Percentiles rank a stretch among this genome's conserved stretches.
Evolutionary conservation across 2,888 invertebrate genomes (phyloP).

Genomic region (Noctua janthe): DNA sequence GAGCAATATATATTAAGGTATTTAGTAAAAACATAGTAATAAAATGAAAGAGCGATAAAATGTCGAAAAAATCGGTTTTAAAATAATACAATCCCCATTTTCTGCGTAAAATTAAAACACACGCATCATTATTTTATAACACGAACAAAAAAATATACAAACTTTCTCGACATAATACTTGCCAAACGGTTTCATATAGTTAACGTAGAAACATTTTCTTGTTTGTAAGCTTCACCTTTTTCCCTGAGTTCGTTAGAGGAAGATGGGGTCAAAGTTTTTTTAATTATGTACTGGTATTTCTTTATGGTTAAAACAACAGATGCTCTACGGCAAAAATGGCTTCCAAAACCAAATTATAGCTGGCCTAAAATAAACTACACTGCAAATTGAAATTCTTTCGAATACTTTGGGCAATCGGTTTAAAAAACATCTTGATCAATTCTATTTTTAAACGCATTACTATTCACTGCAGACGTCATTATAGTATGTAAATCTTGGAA

Average conservation of each 20-base stretch:
- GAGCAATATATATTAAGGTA: not conserved
- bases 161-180: constrained; percentile 4
- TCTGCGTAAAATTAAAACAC: not conserved
- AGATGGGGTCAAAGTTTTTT: not conserved
- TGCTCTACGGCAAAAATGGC: not conserved
- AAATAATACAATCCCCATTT: not conserved
- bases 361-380: not conserved
- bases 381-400: not conserved
- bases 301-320: not conserved
- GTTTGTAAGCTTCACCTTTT: constrained; percentile 12
- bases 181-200: constrained; percentile 2
- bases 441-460: constrained; percentile 43
- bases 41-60: not conserved
- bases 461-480: constrained; percentile 22
- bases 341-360: not conserved
- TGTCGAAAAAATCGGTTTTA: not conserved
- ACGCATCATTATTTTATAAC: not conserved
- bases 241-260: not conserved
- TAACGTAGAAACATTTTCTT: not conserved
- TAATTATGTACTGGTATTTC: not conserved
- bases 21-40: not conserved
- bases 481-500: constrained; percentile 30
- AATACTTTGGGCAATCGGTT: not conserved
- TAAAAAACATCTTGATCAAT: constrained; percentile 22
- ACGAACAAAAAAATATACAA: not conserved